Conservation (phyloP, 2,797 vertebrate species). For the Nannoperca australis region DNA sequence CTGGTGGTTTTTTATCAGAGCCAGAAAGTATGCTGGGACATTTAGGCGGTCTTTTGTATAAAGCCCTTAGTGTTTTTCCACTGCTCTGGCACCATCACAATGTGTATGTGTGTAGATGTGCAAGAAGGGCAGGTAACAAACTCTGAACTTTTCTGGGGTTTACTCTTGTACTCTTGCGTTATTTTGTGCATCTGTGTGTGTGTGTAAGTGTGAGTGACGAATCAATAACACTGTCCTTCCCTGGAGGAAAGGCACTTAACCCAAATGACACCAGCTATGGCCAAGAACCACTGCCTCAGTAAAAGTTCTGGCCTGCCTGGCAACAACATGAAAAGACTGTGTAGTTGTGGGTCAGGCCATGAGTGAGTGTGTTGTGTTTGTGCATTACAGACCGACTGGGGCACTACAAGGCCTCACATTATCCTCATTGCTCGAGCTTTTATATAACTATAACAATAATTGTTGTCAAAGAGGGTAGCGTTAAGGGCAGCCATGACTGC, state of each 20-base stretch:
- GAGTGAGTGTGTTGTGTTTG: slow-evolving; percentile 48
- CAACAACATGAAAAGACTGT: slow-evolving; percentile 52
- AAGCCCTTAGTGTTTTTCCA: slow-evolving; percentile 49
- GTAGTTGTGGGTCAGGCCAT: slow-evolving; percentile 50
- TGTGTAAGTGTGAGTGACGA: slow-evolving; percentile 28
- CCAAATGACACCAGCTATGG: slow-evolving; percentile 69
- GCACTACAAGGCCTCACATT: slow-evolving; percentile 53
- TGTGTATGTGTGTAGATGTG: slow-evolving; percentile 28
- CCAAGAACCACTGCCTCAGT: slow-evolving; percentile 53
- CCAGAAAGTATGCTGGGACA: slow-evolving; percentile 72
- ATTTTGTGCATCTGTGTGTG: background rate
- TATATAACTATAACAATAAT: slow-evolving; percentile 62
- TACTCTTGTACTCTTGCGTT: slow-evolving; percentile 18
- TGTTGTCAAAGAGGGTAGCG: slow-evolving; percentile 52
- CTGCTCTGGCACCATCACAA: slow-evolving; percentile 37
- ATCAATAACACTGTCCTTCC: slow-evolving; percentile 57
- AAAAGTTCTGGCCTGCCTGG: slow-evolving; percentile 55
- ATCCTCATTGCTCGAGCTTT: slow-evolving; percentile 55
- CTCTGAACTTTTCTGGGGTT: background rate
- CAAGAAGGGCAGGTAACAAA: slow-evolving; percentile 25
- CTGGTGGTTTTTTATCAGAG: slow-evolving; percentile 48
- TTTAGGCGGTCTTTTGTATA: slow-evolving; percentile 58
- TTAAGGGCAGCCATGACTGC: slow-evolving; percentile 42
- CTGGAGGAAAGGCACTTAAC: slow-evolving; percentile 77
- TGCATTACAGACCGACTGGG: slow-evolving; percentile 38